A percentile compares a stretch with the other conserved stretches of the same genome.
Conservation (phyloP, 2,797 vertebrate genomes). For the Stomatorhinus walkeri region DNA sequence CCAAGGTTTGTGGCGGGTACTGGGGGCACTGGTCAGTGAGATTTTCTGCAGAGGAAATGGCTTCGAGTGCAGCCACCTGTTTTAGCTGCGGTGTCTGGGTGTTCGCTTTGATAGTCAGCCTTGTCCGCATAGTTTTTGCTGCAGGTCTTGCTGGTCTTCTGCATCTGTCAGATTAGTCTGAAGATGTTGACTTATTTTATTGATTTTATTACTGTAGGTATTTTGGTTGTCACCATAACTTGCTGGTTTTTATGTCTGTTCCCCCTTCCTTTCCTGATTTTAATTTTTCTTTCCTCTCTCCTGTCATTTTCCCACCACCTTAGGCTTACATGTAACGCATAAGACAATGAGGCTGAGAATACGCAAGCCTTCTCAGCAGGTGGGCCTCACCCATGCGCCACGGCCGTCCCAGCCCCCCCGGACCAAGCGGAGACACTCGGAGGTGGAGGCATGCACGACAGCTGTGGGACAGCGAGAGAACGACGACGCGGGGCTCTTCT, state of each 20-base stretch:
- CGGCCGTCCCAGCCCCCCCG: conserved; percentile 71
- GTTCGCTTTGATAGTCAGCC: not conserved
- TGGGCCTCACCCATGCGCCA: conserved; percentile 66
- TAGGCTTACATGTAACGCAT: conserved; percentile 85
- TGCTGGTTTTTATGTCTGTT: not conserved
- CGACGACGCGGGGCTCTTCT: conserved; percentile 73
- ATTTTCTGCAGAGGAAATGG: conserved; percentile 58
- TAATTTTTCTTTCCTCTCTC: not conserved
- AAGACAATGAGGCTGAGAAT: conserved; percentile 98
- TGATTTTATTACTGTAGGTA: not conserved
- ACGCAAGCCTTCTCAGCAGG: conserved; percentile 91
- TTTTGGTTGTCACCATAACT: not conserved
- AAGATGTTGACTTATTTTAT: not conserved
- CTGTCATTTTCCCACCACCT: conserved; percentile 21
- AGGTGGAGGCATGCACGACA: conserved; percentile 76
- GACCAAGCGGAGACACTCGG: conserved; percentile 85
- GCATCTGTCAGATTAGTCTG: not conserved
- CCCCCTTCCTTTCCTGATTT: not conserved
- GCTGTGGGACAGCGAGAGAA: conserved; percentile 63
- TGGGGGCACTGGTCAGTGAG: conserved; percentile 52
- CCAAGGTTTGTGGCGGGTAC: conserved; percentile 32
- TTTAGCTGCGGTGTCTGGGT: not conserved
- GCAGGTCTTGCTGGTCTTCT: not conserved
- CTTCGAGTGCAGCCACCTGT: conserved; percentile 67
- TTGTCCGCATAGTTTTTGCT: not conserved